Evolutionary conservation across 2,888 invertebrate species (phyloP), one percentile per base, ranked within the genome.

Genomic region (Nysson spinosus): DNA sequence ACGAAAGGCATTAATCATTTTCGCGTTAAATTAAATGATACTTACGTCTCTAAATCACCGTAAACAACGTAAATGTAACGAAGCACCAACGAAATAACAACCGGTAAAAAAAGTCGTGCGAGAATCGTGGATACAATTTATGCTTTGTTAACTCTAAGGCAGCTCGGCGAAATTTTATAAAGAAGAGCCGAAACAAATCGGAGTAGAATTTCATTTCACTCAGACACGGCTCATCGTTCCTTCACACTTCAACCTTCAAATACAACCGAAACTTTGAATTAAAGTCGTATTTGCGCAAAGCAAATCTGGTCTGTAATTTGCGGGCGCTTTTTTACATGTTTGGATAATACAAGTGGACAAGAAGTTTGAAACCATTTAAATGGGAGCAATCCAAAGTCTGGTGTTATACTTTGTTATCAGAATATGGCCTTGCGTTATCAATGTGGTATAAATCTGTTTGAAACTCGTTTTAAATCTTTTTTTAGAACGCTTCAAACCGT

Each of bases 201-300:
- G 35, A 51, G 57, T 30, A 35, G 58, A 67, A 35, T 67, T 67
- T 67, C 57, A 65, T 65, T 65, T 39, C 28, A 52, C 52, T 66
- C 35, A 52, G 65, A 66, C 52, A 51, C 47, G 11, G 66, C 39
- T 65, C 57, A 52, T 47, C 47, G 49, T 34, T 26, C 39, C 46
- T 52, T 43, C 43, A 37, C 42, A 44, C 26, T 37, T 17, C 14
- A n/a, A 1, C 9, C 7, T 12, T 9, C 40, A 24, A 19, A 64
- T 55, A 56, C 19, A 32, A 26, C 7, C 26, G 65, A 47, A 52
- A 65, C 22, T 66, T 65, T 44, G 34, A 14, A 58, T 66, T 37
- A 57, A 65, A 65, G 32, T 65, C 16, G 47, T 52, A 66, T 66
- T 65, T 58, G 44, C 43, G 20, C 34, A 51, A 40, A 46, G 19